Evolutionary conservation across 2,113 vertebrate genomes (phyloP).

Genomic region (Corythoichthys intestinalis): DNA sequence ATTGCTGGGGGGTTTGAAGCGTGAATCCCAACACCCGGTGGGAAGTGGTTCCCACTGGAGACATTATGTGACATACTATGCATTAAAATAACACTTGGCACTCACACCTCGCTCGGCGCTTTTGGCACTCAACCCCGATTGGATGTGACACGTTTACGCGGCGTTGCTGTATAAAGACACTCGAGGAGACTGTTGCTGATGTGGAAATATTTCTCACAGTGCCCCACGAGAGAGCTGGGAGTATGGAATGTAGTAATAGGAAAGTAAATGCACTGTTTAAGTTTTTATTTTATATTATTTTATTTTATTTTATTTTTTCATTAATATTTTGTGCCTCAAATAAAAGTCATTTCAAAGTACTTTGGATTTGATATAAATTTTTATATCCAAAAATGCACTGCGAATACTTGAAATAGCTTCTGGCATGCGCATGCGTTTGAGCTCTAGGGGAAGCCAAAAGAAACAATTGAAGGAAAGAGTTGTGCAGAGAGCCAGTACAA

Average conservation of each 20-base stretch:
- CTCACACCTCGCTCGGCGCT: slow-evolving; percentile 24
- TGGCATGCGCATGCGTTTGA: slow-evolving; percentile 22
- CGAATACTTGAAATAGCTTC: slow-evolving; percentile 18
- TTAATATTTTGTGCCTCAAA: not conserved
- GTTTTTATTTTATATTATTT: no score
- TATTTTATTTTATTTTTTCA: no score
- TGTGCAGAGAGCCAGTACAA: slow-evolving; percentile 13
- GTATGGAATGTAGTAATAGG: not conserved
- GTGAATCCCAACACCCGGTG: slow-evolving; percentile 57
- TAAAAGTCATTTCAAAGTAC: not conserved
- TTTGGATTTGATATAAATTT: slow-evolving; percentile 13
- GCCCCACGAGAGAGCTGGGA: not conserved
- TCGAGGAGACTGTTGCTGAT: not conserved
- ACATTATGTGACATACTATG: slow-evolving; percentile 47
- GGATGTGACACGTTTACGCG: slow-evolving; percentile 23
- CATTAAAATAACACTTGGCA: slow-evolving; percentile 44
- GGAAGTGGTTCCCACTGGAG: slow-evolving; percentile 51
- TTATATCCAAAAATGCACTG: slow-evolving; percentile 45
- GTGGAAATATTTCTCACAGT: not conserved
- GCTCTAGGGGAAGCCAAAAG: slow-evolving; percentile 1
- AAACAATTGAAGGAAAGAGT: slow-evolving; percentile 24
- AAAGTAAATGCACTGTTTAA: not conserved
- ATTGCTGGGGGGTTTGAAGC: slow-evolving; percentile 36
- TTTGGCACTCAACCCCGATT: not conserved
- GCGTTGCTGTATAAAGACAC: not conserved